A percentile compares a stretch with the other conserved stretches of the same genome.
Conservation (phyloP, 2,888 invertebrate genomes). For the Drosophila paucipuncta region DNA sequence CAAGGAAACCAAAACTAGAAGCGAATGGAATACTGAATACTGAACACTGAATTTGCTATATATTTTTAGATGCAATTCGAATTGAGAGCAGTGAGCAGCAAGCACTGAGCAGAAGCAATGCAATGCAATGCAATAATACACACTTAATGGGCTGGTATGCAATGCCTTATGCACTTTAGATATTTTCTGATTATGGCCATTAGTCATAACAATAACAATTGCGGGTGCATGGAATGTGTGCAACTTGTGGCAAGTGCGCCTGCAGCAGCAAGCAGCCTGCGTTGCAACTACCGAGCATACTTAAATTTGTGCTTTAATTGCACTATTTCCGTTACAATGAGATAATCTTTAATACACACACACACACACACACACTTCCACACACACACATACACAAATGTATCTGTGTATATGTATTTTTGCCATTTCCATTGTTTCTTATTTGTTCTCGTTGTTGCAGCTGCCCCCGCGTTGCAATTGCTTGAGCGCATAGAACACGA, state of each 20-base stretch:
- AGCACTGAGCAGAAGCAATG: too few relatives aligned
- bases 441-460: constrained; percentile 26
- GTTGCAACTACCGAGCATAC: constrained; percentile 38
- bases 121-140: constrained; percentile 7
- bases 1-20: constrained; percentile 16
- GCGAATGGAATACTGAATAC: not conserved
- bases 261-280: constrained; percentile 16
- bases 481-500: constrained; percentile 45
- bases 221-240: constrained; percentile 27
- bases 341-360: constrained; percentile 68
- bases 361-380: not conserved
- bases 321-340: constrained; percentile 82
- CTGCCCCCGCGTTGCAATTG: constrained; percentile 27
- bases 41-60: constrained; percentile 22
- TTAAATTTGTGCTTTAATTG: constrained; percentile 81
- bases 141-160: constrained; percentile 36
- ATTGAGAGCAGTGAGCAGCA: constrained; percentile 14
- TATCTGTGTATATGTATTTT: constrained; percentile 14
- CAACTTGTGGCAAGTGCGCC: constrained; percentile 39
- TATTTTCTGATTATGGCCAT: constrained; percentile 51
- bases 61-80: constrained; percentile 39
- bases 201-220: constrained; percentile 53
- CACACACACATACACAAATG: not conserved
- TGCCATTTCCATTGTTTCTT: constrained; percentile 30
- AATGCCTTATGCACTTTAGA: constrained; percentile 57